Evolutionary conservation across 2,113 vertebrate genomes (phyloP).

Genomic region (Hiodon alosoides): DNA sequence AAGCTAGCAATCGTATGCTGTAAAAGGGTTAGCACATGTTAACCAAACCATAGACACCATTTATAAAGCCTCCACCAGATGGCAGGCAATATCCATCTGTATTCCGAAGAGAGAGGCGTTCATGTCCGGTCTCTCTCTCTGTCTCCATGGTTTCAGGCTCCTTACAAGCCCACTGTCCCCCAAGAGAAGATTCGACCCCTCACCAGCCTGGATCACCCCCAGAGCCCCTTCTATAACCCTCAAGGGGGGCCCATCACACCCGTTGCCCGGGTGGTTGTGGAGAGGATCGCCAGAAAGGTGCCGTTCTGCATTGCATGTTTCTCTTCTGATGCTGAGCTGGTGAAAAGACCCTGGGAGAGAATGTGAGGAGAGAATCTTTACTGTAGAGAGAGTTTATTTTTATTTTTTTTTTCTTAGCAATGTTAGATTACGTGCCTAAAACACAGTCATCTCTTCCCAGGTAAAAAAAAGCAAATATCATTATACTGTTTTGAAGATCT

Average conservation of each 20-base stretch:
- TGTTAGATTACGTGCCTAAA: no score
- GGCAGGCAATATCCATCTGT: slow-evolving; percentile 12
- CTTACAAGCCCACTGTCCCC: slow-evolving; percentile 84
- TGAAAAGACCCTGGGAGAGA: background rate
- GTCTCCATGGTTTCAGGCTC: slow-evolving; percentile 65
- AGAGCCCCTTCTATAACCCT: slow-evolving; percentile 90
- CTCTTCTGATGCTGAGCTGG: background rate
- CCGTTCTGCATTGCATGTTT: background rate
- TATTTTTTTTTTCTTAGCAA: no score
- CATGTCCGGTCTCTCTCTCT: slow-evolving; percentile 3
- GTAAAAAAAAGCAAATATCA: no score
- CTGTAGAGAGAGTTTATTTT: background rate
- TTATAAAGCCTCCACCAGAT: slow-evolving; percentile 28
- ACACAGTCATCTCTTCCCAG: no score
- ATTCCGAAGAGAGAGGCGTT: slow-evolving; percentile 1
- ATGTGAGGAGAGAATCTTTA: background rate
- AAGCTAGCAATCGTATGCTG: slow-evolving; percentile 22
- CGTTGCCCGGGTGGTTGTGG: slow-evolving; percentile 80
- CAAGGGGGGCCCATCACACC: slow-evolving; percentile 82
- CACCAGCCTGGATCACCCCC: slow-evolving; percentile 88
- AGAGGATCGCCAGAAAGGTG: slow-evolving; percentile 95
- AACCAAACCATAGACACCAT: slow-evolving; percentile 32
- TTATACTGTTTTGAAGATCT: no score
- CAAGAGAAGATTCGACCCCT: slow-evolving; percentile 90
- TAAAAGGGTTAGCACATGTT: slow-evolving; percentile 32